These are phyloP conservation scores for human (Homo sapiens) DNA, from an alignment of 2,113 vertebrate species.

Conservation along the genomic window GRCh38 chr18:68905001-68905500, in stretches of 20 bases:
- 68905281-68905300: background rate
- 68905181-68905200: background rate
- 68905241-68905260: background rate
- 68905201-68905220: background rate
- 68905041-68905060: background rate
- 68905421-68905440: background rate
- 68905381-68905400: background rate
- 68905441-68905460: background rate
- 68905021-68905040: background rate
- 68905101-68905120: background rate
- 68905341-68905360: background rate
- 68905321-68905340: constrained; percentile 9
- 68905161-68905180: constrained; percentile 6
- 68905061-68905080: background rate
- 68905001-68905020: background rate
- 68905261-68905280: background rate
- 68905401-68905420: background rate
- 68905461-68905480: background rate
- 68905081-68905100: background rate
- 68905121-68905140: background rate
- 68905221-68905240: background rate
- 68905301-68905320: background rate
- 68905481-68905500: background rate
- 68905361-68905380: background rate
- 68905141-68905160: background rate